Evolutionary conservation across 2,797 vertebrate genomes (phyloP).

Genomic region (Orientallactaga sibirica): DNA sequence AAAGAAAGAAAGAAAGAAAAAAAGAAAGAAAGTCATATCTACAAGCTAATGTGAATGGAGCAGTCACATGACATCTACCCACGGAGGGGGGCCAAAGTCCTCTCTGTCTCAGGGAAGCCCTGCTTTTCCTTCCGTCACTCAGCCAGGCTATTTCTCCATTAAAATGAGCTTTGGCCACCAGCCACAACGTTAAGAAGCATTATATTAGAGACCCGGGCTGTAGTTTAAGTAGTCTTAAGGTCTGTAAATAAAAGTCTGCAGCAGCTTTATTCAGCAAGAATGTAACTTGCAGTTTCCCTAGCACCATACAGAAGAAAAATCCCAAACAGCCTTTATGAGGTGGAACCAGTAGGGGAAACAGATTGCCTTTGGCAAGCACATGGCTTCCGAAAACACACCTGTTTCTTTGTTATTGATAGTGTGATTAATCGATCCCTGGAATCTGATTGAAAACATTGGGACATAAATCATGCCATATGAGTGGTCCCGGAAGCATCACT

Average conservation of each 20-base stretch:
- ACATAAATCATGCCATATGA: conserved; percentile 81
- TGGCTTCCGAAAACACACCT: conserved; percentile 59
- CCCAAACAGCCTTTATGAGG: neutral
- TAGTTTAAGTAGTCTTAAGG: neutral
- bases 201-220: rapidly evolving
- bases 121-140: neutral
- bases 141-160: neutral
- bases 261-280: conserved; percentile 20
- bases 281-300: conserved; percentile 9
- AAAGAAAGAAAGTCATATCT: neutral
- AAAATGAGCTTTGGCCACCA: neutral
- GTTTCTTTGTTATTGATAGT: conserved; percentile 73
- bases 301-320: neutral
- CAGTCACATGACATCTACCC: neutral
- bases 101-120: neutral
- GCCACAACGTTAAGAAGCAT: neutral
- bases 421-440: conserved; percentile 78
- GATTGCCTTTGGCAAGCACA: conserved; percentile 38
- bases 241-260: neutral
- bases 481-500: conserved; percentile 81
- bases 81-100: neutral
- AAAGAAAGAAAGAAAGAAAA: too few relatives aligned
- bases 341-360: neutral
- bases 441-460: conserved; percentile 82
- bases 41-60: neutral